Evolutionary conservation across 2,113 vertebrate genomes (phyloP).

Genomic region (Narcine bancroftii): DNA sequence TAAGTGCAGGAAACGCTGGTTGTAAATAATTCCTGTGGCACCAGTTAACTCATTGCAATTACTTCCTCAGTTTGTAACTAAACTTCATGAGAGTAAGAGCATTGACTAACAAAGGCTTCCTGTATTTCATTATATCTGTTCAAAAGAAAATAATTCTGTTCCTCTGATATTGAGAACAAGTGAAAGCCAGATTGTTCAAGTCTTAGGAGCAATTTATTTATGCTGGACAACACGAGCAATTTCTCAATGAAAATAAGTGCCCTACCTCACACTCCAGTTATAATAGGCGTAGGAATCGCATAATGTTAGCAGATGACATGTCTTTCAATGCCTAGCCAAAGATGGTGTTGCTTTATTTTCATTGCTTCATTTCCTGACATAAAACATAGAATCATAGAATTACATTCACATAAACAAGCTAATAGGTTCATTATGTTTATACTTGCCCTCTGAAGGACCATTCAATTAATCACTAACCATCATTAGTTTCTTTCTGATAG

Average conservation of each 20-base stretch:
- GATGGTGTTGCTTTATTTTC: background rate
- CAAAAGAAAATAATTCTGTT: background rate
- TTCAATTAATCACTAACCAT: no score
- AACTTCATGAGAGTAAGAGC: background rate
- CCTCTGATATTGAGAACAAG: background rate
- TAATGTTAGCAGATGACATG: background rate
- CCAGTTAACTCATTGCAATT: background rate
- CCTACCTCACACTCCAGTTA: background rate
- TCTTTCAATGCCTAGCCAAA: background rate
- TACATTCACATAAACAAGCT: no score
- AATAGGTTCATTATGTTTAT: no score
- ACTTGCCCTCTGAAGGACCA: no score
- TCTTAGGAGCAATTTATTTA: background rate
- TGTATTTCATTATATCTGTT: background rate
- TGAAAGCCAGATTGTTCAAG: background rate
- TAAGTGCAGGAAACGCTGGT: background rate
- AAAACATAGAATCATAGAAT: background rate
- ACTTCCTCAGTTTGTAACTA: background rate
- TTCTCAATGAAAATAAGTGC: background rate
- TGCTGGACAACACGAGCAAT: background rate
- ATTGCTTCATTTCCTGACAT: background rate
- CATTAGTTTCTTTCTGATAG: background rate
- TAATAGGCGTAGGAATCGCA: background rate
- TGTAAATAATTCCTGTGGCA: background rate
- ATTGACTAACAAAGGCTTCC: constrained; percentile 24